phyloP scores from a whole-genome alignment of 2,797 vertebrate genomes.

The Crocodylus rhombifer region DNA sequence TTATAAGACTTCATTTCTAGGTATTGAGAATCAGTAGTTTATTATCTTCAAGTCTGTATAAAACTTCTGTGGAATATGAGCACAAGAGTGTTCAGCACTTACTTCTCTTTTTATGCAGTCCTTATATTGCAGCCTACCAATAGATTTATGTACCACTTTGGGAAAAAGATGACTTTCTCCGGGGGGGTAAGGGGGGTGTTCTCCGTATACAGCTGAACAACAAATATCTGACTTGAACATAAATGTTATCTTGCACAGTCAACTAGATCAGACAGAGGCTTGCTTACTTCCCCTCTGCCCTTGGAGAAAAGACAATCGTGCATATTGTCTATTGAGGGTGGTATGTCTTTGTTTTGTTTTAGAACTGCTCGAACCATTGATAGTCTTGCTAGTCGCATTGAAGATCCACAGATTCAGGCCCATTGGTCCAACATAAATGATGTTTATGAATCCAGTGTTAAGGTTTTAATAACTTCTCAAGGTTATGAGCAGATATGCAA shows the following conservation, averaged over 20 bases:
- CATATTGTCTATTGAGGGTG: not conserved
- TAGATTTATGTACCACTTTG: not conserved
- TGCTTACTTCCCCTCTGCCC: not conserved
- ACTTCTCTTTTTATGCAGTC: not conserved
- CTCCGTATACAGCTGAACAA: not conserved
- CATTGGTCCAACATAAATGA: constrained; percentile 99
- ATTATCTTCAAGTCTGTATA: not conserved
- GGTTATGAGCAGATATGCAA: constrained; percentile 99
- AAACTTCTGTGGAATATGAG: not conserved
- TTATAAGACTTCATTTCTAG: not conserved
- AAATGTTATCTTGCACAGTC: not conserved
- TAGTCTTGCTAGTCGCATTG: constrained; percentile 94
- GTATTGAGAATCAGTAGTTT: not conserved
- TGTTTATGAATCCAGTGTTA: constrained; percentile 98
- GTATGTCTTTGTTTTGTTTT: constrained; percentile 42
- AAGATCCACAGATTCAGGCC: constrained; percentile 98
- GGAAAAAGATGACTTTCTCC: not conserved
- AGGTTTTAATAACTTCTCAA: constrained; percentile 98
- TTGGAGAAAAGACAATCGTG: not conserved
- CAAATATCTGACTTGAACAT: not conserved
- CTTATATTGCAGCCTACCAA: not conserved
- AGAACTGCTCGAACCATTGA: constrained; percentile 90
- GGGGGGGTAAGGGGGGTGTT: not conserved
- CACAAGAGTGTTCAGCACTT: accelerated
- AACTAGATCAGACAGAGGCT: not conserved